Conservation (phyloP, 2,888 invertebrate genomes). For the Anthrax anthrax region DNA sequence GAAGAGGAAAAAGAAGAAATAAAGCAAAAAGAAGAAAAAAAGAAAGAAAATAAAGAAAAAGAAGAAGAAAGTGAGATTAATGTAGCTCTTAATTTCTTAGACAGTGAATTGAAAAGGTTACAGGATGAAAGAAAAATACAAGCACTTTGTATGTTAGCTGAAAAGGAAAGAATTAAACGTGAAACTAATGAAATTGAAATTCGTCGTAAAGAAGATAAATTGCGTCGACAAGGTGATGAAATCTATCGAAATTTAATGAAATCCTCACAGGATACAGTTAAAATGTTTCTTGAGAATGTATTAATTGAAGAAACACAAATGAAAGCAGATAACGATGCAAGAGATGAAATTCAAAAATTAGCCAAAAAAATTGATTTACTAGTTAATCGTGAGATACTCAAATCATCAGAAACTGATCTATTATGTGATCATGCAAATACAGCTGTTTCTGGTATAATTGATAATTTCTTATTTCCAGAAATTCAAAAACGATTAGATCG, state of each 20-base stretch:
- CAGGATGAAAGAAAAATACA: slow-evolving; percentile 66
- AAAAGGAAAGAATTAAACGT: slow-evolving; percentile 56
- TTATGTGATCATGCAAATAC: slow-evolving; percentile 17
- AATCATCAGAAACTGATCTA: not conserved
- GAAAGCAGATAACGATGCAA: slow-evolving; percentile 41
- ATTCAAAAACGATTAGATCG: slow-evolving; percentile 34
- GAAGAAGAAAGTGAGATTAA: too few species aligned
- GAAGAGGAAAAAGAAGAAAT: not conserved
- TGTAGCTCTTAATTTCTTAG: slow-evolving; percentile 30
- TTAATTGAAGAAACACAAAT: slow-evolving; percentile 45
- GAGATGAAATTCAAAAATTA: slow-evolving; percentile 37
- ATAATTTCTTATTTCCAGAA: slow-evolving; percentile 32
- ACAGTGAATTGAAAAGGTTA: slow-evolving; percentile 61
- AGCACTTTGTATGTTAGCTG: slow-evolving; percentile 62
- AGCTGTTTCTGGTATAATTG: slow-evolving; percentile 18
- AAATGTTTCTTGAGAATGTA: slow-evolving; percentile 47
- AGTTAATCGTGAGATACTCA: slow-evolving; percentile 22
- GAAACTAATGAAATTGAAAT: slow-evolving; percentile 55
- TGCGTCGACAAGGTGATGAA: slow-evolving; percentile 51
- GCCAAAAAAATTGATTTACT: slow-evolving; percentile 41
- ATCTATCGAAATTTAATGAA: slow-evolving; percentile 51
- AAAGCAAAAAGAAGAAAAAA: not conserved
- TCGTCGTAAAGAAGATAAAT: not conserved
- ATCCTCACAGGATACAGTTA: slow-evolving; percentile 39
- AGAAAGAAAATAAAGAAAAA: not conserved